A percentile compares a stretch with the other conserved stretches of the same genome.
Evolutionary conservation across 1,140 invertebrate species (phyloP).

Genomic region (Leptinotarsa lineolata): DNA sequence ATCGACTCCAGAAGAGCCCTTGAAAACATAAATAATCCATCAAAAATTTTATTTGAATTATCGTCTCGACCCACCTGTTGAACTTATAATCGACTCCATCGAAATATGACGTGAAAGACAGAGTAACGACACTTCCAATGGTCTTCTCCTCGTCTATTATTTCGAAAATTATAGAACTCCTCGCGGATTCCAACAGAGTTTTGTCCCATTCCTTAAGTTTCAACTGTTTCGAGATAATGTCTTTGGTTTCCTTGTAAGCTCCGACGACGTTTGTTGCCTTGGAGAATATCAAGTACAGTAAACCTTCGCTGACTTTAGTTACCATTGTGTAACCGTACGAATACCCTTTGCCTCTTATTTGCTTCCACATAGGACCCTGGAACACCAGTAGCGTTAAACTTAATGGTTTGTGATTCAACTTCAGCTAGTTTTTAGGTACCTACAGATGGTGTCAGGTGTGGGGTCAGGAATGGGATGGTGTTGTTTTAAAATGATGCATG

Average conservation of each 20-base stretch:
- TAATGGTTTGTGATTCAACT: too few relatives aligned
- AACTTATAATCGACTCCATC: conserved; percentile 69
- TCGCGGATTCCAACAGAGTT: conserved; percentile 78
- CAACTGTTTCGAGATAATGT: conserved; percentile 68
- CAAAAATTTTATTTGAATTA: neutral
- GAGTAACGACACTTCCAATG: conserved; percentile 69
- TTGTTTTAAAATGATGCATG: neutral
- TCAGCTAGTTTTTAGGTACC: too few relatives aligned
- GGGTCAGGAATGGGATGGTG: too few relatives aligned
- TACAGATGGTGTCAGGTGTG: too few relatives aligned
- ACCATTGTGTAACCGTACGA: conserved; percentile 76
- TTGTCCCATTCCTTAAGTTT: conserved; percentile 68
- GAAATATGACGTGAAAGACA: conserved; percentile 75
- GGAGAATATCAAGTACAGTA: conserved; percentile 73
- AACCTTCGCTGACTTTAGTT: conserved; percentile 67
- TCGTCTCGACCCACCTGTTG: conserved; percentile 63
- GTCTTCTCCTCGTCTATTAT: conserved; percentile 80
- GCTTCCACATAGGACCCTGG: conserved; percentile 85
- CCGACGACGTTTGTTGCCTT: conserved; percentile 74
- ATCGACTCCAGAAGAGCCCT: conserved; percentile 55
- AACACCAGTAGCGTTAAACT: neutral
- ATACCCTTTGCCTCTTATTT: conserved; percentile 82
- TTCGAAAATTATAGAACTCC: conserved; percentile 83
- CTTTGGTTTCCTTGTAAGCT: conserved; percentile 77
- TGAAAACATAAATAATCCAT: conserved; percentile 25